Base-by-base conservation (phyloP, 2,113 vertebrate species). In the Peromyscus leucopus region DNA sequence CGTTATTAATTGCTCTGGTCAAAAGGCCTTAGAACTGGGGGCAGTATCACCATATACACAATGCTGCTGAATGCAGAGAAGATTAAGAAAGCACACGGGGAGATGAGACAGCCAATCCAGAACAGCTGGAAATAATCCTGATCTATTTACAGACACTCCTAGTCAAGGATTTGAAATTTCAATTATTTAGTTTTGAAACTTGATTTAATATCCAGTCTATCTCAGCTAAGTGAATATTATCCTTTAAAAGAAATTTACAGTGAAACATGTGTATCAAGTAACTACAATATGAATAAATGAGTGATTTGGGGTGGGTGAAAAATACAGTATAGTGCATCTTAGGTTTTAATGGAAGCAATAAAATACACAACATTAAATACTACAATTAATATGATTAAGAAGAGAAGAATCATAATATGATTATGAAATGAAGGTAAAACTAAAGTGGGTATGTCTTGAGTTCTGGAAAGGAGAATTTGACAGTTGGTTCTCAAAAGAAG, bases 101-200 rank as follows among this genome's bases (percentile, higher is more conserved):
- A 51, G 36, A 69, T 55, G 46, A 93, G 71, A 67, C 31, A 55
- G 36, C 3, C n/a, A 1, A 94, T 5, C 7, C 22, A 33, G 24
- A 63, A 24, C 22, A 69, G 28, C 22, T 72, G 48, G 83, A 75
- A 91, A 80, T 39, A 82, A 93, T 61, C 8, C 4, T 16, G 9
- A 69, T 28, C 12, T 57, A 4, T 42, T 88, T n/a, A 71, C 0
- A 19, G 51, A 15, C 19, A 65, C 16, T 17, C 42, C 33, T 74
- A 39, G 36, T 31, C 46, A 86, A 72, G n/a, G 65, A 72, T 55
- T 26, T 65, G 28, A 72, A 80, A 86, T 51, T 89, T 6, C 17
- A 79, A 88, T 85, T 91, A 91, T 75, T 95, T 92, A 69, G 55
- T 46, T 94, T 92, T 87, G 21, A 86, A 65, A 31, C 8, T 39